Evolutionary conservation across 2,797 vertebrate genomes (phyloP), one percentile per base, ranked within the genome.

Genomic region (Anomalospiza imberbis): DNA sequence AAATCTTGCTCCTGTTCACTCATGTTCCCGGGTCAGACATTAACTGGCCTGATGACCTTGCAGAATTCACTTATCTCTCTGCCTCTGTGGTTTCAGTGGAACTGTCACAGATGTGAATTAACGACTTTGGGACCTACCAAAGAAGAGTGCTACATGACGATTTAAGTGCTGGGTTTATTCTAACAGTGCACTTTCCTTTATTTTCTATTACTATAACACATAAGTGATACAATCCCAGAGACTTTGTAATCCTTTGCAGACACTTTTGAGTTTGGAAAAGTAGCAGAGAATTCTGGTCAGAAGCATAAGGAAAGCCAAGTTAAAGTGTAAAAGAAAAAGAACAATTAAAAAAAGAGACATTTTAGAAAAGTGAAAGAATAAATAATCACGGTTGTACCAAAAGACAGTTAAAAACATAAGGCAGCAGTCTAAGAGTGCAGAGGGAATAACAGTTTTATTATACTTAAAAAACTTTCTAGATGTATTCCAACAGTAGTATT

Each of bases 381-480:
- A 91, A 73, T 48, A 81, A 62, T 57, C 44, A 67, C 0, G 2
- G n/a, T 32, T 71, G 24, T 47, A 81, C n/a, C 28, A 85, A 51
- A 91, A 77, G 34, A 61, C 26, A 51, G 32, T 45, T 79, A 79
- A 94, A 96, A 94, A 72, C 76, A 87, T 86, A 93, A n/a, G 12
- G 48, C 20, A 85, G 32, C 29, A 77, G 18, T 21, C 26, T 44
- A 93, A 53, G 25, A 94, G 51, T 34, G 53, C 48, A 68, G 34
- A 85, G 62, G 57, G 55, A 91, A 85, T 3, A 68, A 18, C 17
- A 58, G 47, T 53, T 79, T 72, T 31, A 36, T 77, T 78, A 36
- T 25, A 77, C 13, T 84, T 48, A 32, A 84, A 74, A 79, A 68
- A 89, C 42, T 74, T 75, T n/a, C 34, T 48, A 90, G 38, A 68